A percentile compares a stretch with the other conserved stretches of the same genome.
phyloP scores from a whole-genome alignment of 2,113 vertebrate genomes.

The Antigone vipio region DNA sequence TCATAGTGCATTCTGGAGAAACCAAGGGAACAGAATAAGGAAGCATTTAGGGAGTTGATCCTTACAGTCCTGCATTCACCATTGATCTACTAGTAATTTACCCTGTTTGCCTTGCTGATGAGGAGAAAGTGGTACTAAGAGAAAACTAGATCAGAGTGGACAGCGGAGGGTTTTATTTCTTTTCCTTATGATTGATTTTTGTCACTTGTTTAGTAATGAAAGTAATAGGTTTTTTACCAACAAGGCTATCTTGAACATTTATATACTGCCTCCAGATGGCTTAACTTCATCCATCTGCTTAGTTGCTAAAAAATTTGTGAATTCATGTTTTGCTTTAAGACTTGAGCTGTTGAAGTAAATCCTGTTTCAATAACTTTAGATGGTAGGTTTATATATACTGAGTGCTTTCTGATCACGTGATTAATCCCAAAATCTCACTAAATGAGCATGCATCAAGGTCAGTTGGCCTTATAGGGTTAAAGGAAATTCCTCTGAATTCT shows the following conservation, averaged over 20 bases:
- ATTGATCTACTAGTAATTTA: not conserved
- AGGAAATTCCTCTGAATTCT: not conserved
- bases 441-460: not conserved
- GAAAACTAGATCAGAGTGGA: not conserved
- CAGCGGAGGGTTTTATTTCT: not conserved
- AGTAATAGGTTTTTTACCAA: not conserved
- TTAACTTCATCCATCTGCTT: not conserved
- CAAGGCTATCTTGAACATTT: not conserved
- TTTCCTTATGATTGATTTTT: not conserved
- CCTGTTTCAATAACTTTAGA: not conserved
- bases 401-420: not conserved
- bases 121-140: not conserved
- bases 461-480: not conserved
- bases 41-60: not conserved
- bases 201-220: not conserved
- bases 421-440: not conserved
- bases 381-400: not conserved
- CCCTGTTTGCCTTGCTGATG: not conserved
- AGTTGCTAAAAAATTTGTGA: not conserved
- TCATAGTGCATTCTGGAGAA: not conserved
- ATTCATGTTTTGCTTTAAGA: not conserved
- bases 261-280: not conserved
- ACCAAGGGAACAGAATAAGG: not conserved
- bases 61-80: not conserved
- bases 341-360: not conserved